These are phyloP conservation scores for Caiman crocodilus DNA, from an alignment of 2,797 vertebrate genomes.

Conservation along the genomic window DNA sequence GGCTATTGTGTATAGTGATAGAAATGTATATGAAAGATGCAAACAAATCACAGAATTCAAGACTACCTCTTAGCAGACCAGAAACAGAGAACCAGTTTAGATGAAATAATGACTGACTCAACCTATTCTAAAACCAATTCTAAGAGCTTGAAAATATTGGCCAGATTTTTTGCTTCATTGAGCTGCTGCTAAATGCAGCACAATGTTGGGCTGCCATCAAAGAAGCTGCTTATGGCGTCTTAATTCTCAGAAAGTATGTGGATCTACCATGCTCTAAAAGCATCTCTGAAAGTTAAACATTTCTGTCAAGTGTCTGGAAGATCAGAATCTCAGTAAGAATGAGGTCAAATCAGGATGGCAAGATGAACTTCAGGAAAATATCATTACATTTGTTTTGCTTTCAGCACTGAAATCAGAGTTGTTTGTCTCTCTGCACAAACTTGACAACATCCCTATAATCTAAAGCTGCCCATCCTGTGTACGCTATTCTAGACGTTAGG, in stretches of 20 bases:
- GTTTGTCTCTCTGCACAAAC: not conserved
- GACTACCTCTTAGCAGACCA: not conserved
- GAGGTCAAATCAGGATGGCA: not conserved
- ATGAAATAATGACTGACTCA: not conserved
- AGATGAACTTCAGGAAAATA: not conserved
- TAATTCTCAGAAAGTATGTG: not conserved
- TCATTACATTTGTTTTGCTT: accelerated
- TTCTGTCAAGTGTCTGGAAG: not conserved
- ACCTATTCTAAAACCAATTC: not conserved
- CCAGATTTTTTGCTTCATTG: not conserved
- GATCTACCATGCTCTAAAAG: not conserved
- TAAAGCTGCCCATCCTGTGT: not conserved
- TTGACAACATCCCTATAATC: not conserved
- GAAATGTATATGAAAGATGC: not conserved
- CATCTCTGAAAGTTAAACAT: not conserved
- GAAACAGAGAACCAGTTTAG: not conserved
- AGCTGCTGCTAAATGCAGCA: not conserved
- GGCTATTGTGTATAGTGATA: not conserved
- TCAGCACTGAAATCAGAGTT: not conserved
- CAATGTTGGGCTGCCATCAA: not conserved
- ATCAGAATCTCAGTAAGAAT: not conserved
- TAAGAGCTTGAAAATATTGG: not conserved
- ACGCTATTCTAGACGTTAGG: not conserved
- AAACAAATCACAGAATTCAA: not conserved
- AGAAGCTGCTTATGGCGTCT: not conserved